Base-by-base conservation (phyloP, 2,113 vertebrate genomes). In the Cryptomyrus ogoouensis region DNA sequence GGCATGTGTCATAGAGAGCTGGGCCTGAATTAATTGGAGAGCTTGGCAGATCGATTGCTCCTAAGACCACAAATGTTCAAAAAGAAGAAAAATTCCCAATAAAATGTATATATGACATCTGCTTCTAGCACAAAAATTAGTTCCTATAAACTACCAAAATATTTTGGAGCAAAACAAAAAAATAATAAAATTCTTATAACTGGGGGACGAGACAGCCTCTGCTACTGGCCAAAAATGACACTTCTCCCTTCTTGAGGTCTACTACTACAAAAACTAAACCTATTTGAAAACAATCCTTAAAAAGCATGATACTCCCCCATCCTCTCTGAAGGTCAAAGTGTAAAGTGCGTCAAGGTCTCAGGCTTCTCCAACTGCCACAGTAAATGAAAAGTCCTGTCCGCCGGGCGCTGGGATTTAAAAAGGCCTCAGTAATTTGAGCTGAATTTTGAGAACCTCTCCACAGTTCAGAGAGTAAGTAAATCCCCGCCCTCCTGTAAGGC, bases 331-430 rank as follows among this genome's bases (percentile, higher is more conserved):
- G 1, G 58, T 91, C 70, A 90, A 92, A 92, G 92, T 91, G 90
- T 91, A 87, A 92, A 91, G 90, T 90, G 92, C 91, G 90, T 88
- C 88, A 83, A 74, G 70, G 88, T 88, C 91, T 92, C 92, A 90
- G 89, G 91, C 90, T 2, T 35, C 49, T 27, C 88, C 58, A 86
- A 86, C 62, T 77, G 74, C 86, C 89, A 80, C 42, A 10, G n/a
- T 27, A 88, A 83, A 52, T 39, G 27, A 88, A 87, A 35, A 56
- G 35, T 15, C 5, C 52, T 1, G 53, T 21, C 80, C n/a, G 52
- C 62, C 3, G 9, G 50, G 49, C 24, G 8, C 88, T 53, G 19
- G n/a, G 52, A 85, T 84, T 49, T 80, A 8, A 3, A 88, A 58
- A 39, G 24, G 47, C 49, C 53, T 47, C 27, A 1, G 87, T 42